Evolutionary conservation across 2,888 invertebrate genomes (phyloP).

Genomic region (Scaptomyza tumidula): DNA sequence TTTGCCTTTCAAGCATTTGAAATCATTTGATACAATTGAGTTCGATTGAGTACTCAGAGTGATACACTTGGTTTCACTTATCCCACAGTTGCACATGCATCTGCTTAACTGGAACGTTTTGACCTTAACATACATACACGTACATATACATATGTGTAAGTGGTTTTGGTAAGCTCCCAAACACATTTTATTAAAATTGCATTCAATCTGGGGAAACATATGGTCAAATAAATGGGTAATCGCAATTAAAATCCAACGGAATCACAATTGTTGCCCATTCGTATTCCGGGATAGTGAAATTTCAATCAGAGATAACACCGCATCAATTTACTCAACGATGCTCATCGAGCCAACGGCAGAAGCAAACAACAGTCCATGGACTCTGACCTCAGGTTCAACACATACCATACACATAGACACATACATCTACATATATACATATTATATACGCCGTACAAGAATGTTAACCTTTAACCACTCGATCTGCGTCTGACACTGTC

Average conservation of each 20-base stretch:
- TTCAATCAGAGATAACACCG: conserved; percentile 58
- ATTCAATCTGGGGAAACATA: conserved; percentile 22
- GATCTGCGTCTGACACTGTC: conserved; percentile 57
- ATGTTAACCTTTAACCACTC: conserved; percentile 70
- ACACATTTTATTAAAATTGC: conserved; percentile 27
- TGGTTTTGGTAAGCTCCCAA: neutral
- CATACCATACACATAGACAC: neutral
- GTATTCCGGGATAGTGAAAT: conserved; percentile 54
- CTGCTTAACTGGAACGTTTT: conserved; percentile 42
- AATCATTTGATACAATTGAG: conserved; percentile 35
- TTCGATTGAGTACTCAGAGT: conserved; percentile 27
- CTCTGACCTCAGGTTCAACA: conserved; percentile 33
- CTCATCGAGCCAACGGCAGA: conserved; percentile 40
- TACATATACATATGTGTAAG: neutral
- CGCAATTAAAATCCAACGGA: conserved; percentile 43
- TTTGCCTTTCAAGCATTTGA: conserved; percentile 37
- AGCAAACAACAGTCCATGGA: conserved; percentile 34
- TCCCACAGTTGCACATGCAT: conserved; percentile 34
- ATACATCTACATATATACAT: conserved; percentile 6
- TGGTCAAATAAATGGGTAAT: conserved; percentile 35
- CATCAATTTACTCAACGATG: conserved; percentile 55
- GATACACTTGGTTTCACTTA: conserved; percentile 30
- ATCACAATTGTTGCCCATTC: conserved; percentile 44
- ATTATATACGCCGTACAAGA: conserved; percentile 16
- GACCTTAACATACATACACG: conserved; percentile 6